Conservation (phyloP, 2,113 vertebrate species). For the Myrmophylax atrothorax region DNA sequence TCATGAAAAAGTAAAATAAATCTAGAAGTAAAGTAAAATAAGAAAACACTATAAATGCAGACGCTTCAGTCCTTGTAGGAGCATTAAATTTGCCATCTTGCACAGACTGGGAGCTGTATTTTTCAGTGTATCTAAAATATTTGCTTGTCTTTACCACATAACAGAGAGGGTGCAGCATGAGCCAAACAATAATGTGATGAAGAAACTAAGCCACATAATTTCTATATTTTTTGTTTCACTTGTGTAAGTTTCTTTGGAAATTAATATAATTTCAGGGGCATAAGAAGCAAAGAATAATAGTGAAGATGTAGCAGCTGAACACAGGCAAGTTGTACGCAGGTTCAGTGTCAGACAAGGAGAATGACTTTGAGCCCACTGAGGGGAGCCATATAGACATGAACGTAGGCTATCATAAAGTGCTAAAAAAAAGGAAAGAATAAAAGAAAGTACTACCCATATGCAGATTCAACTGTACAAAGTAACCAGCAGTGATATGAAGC, state of each 20-base stretch:
- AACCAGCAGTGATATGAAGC: not conserved
- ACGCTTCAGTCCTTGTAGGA: not conserved
- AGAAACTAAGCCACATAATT: not conserved
- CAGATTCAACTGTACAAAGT: not conserved
- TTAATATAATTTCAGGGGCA: not conserved
- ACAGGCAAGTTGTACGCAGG: not conserved
- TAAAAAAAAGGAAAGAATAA: not conserved
- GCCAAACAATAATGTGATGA: not conserved
- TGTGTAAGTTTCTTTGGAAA: not conserved
- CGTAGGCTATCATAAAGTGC: not conserved
- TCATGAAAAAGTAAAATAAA: not conserved
- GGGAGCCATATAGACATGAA: not conserved
- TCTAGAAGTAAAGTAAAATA: not conserved
- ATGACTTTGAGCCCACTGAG: not conserved
- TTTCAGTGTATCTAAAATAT: not conserved
- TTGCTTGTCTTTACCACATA: not conserved
- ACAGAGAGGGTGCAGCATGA: not conserved
- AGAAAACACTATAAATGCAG: not conserved
- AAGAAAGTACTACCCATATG: not conserved
- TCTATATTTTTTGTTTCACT: not conserved
- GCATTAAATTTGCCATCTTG: not conserved
- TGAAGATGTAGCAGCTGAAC: not conserved
- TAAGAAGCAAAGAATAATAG: not conserved
- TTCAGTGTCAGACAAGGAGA: not conserved
- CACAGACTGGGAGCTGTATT: not conserved